These are phyloP conservation scores for Archaeoteleia sp. DNA, from an alignment of 2,888 invertebrate genomes.

Conservation along the genomic window DNA sequence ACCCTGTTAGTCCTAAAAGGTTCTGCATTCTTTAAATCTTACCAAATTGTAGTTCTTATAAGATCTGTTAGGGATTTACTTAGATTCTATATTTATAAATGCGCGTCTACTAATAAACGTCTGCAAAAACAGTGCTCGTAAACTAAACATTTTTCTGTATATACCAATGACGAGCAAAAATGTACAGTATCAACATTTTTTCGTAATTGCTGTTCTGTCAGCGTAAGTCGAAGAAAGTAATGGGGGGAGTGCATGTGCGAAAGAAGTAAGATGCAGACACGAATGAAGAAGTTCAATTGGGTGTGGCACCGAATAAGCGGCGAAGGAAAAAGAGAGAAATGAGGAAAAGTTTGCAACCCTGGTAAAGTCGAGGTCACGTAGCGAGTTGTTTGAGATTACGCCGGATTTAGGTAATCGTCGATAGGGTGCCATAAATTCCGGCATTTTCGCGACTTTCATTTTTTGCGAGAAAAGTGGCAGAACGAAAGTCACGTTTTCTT, in stretches of 20 bases:
- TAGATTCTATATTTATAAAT: no score
- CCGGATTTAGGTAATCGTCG: constrained; percentile 49
- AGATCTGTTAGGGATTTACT: no score
- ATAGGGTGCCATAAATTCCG: constrained; percentile 41
- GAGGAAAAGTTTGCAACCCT: constrained; percentile 46
- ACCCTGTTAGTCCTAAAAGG: no score
- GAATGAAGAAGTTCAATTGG: constrained; percentile 49
- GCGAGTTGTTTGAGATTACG: constrained; percentile 46
- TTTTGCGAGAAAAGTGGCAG: constrained; percentile 36
- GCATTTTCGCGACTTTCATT: constrained; percentile 47
- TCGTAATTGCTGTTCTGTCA: constrained; percentile 5
- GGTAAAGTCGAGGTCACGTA: constrained; percentile 48
- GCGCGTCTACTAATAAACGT: no score
- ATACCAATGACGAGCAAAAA: no score
- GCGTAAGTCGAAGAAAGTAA: constrained; percentile 9
- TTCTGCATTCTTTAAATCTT: no score
- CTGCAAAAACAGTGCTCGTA: no score
- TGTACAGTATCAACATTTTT: neutral
- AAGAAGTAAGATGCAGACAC: constrained; percentile 29
- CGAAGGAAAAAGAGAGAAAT: constrained; percentile 34
- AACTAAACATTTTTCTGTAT: no score
- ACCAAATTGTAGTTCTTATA: no score
- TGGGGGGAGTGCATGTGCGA: constrained; percentile 23
- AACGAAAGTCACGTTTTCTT: constrained; percentile 31
- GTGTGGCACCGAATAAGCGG: constrained; percentile 45